Conservation (phyloP, 2,888 invertebrate genomes). For the Tetanocera ferruginea region DNA sequence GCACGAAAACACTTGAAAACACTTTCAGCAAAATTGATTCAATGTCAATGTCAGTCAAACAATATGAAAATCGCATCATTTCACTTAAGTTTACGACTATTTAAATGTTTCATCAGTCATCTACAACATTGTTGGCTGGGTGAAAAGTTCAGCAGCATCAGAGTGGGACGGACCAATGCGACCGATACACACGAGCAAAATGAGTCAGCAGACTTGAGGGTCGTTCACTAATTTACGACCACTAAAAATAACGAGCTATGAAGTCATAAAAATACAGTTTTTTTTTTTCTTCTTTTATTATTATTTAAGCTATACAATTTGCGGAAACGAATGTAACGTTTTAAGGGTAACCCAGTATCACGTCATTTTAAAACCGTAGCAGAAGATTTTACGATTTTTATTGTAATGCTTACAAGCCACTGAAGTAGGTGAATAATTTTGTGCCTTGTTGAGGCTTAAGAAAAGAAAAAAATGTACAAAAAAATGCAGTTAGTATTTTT, state of each 20-base stretch:
- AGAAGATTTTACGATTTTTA: constrained; percentile 11
- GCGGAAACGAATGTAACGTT: not conserved
- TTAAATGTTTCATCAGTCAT: constrained; percentile 50
- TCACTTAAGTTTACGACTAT: constrained; percentile 58
- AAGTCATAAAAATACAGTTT: constrained; percentile 47
- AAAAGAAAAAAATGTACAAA: not conserved
- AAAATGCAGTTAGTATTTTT: not conserved
- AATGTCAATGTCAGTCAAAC: constrained; percentile 41
- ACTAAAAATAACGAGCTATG: constrained; percentile 55
- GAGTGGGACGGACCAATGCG: not conserved
- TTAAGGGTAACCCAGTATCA: not conserved
- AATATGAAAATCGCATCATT: constrained; percentile 56
- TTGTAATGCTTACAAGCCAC: not conserved
- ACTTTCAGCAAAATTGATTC: not conserved
- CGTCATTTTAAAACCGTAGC: not conserved
- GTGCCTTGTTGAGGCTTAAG: not conserved
- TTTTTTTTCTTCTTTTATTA: constrained; percentile 3
- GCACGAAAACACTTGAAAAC: no score
- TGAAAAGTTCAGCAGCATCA: not conserved
- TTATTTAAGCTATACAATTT: constrained; percentile 16
- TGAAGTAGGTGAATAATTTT: not conserved
- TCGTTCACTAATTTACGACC: constrained; percentile 55
- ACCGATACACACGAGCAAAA: not conserved
- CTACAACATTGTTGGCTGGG: not conserved
- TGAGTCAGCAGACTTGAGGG: constrained; percentile 32